phyloP scores from a whole-genome alignment of 1,140 invertebrate species.

The Lepidurus couesii region DNA sequence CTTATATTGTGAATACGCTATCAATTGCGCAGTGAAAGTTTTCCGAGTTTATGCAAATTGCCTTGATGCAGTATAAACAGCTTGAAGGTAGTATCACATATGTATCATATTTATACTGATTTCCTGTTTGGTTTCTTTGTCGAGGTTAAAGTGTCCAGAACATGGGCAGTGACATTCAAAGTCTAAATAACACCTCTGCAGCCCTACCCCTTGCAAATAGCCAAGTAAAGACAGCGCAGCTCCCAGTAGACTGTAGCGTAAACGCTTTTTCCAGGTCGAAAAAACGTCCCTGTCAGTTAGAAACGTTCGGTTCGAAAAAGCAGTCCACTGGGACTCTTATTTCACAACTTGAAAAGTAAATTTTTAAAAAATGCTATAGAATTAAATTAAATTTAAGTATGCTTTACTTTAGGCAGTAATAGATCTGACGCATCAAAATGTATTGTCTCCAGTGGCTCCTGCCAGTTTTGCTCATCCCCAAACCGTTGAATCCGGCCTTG shows the following conservation, averaged over 20 bases:
- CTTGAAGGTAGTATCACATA: background rate
- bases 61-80: constrained; percentile 6
- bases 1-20: background rate
- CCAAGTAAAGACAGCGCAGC: background rate
- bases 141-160: background rate
- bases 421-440: constrained; percentile 54
- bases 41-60: background rate
- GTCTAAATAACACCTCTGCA: background rate
- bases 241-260: background rate
- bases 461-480: constrained; percentile 92
- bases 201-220: background rate
- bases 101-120: background rate
- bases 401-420: background rate
- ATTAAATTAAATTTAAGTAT: background rate
- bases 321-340: background rate
- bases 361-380: background rate
- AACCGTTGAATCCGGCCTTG: constrained; percentile 88
- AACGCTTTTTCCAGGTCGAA: background rate
- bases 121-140: background rate
- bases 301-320: background rate
- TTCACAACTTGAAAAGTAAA: background rate
- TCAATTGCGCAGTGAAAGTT: constrained; percentile 5
- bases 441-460: constrained; percentile 98
- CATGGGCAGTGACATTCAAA: constrained; percentile 6
- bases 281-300: background rate